Evolutionary conservation across 2,797 vertebrate species (phyloP).

Genomic region (Alca torda): DNA sequence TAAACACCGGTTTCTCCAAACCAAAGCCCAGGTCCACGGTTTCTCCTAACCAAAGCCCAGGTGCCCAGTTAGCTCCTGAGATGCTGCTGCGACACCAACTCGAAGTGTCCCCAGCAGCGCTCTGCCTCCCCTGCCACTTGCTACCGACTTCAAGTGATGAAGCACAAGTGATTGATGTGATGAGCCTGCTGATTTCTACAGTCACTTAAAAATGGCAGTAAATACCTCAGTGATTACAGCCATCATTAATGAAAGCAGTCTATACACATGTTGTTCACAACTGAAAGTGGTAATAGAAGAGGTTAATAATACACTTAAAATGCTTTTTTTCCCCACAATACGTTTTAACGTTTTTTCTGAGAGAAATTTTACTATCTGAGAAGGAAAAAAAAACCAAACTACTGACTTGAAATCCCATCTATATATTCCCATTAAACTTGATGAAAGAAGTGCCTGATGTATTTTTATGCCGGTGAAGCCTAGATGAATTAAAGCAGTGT

Average conservation of each 20-base stretch:
- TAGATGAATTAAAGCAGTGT: neutral
- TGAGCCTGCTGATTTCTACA: neutral
- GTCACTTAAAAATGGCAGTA: neutral
- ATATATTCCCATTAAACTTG: neutral
- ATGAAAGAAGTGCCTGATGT: neutral
- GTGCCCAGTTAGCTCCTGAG: rapidly evolving
- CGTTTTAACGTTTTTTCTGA: neutral
- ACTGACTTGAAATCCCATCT: neutral
- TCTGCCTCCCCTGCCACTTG: neutral
- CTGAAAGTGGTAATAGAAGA: neutral
- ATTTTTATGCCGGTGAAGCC: constrained; percentile 13
- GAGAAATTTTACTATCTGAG: neutral
- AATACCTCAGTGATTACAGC: constrained; percentile 34
- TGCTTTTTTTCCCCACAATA: neutral
- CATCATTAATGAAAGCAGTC: neutral
- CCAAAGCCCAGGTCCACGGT: rapidly evolving
- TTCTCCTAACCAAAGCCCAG: neutral
- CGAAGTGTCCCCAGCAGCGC: neutral
- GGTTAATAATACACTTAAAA: neutral
- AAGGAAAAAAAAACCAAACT: neutral
- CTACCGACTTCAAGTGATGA: neutral
- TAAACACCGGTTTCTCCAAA: neutral
- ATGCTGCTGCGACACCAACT: neutral
- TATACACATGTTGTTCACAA: neutral
- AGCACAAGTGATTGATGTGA: neutral